Base-by-base conservation (phyloP, 2,797 vertebrate species). In the Silurus aristotelis region DNA sequence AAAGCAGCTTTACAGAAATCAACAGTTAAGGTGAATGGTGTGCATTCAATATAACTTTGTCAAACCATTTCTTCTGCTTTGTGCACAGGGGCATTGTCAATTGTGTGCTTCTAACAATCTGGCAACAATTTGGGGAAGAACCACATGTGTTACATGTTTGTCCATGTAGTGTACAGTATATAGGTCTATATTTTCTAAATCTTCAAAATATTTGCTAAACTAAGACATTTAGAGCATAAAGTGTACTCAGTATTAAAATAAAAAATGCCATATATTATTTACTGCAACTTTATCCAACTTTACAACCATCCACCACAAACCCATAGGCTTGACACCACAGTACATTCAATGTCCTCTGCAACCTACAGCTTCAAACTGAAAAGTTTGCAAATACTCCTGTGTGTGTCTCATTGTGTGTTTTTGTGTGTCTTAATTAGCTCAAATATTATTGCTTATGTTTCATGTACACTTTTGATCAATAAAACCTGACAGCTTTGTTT, bases 381-480 rank as follows among this genome's bases (percentile, higher is more conserved):
- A 20, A 56, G 48, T 56, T 25, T 38, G 58, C 13, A 46, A 58
- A 5, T 76, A 38, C 46, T 25, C 31, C 8, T 72, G n/a, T 66
- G n/a, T 66, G 55, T 75, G 31, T 73, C 22, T 25, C 70, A 56
- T 19, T 76, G 75, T 31, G 15, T 60, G 10, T 38, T 4, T 20
- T 10, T 78, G 56, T 71, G 67, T 73, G 76, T 80, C 6, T 55
- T 27, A 79, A 60, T 80, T 86, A 80, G 83, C 75, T 80, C 67
- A 83, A 46, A 83, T 73, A 38, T 83, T 83, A 79, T 73, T 63
- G 76, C 56, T 22, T 73, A 67, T 68, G 68, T 80, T 64, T 83
- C 84, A 67, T 87, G 64, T 63, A 67, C 17, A 61, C 31, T 64
- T 67, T 27, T 83, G 58, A 83, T 84, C 31, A 87, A 61, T 25